These are phyloP conservation scores for Sinocyclocheilus grahami DNA, from an alignment of 2,113 vertebrate genomes.

Conservation along the genomic window DNA sequence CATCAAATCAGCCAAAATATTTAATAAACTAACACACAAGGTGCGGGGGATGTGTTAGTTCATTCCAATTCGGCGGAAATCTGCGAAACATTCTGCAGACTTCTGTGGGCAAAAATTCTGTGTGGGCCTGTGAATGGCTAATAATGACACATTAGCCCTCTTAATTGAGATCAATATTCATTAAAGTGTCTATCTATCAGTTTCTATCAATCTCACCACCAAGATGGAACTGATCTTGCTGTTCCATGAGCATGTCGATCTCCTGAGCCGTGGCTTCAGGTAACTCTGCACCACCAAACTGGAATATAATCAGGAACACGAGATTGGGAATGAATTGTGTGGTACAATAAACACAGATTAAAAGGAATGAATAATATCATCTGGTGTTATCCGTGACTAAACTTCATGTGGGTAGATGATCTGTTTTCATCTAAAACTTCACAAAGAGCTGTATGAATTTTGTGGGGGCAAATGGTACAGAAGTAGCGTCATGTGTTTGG, in stretches of 20 bases:
- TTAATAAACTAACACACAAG: background rate
- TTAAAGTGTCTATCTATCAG: background rate
- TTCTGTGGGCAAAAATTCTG: background rate
- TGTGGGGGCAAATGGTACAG: conserved; percentile 18
- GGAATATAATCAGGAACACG: conserved; percentile 4
- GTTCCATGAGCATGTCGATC: conserved; percentile 78
- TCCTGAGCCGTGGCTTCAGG: conserved; percentile 77
- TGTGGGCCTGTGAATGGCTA: background rate
- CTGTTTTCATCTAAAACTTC: background rate
- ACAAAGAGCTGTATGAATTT: background rate
- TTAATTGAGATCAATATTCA: conserved; percentile 12
- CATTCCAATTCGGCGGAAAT: background rate
- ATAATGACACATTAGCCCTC: background rate
- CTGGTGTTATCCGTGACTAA: conserved; percentile 27
- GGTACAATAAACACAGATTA: background rate
- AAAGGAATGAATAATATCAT: background rate
- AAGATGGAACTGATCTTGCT: conserved; percentile 70
- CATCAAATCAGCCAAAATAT: background rate
- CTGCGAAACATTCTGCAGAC: background rate
- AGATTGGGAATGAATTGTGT: background rate
- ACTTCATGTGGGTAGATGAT: conserved; percentile 29
- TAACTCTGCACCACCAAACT: conserved; percentile 76
- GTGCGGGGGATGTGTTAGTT: background rate
- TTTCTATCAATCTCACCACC: conserved; percentile 50
- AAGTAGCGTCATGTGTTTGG: conserved; percentile 9